Base-by-base conservation (phyloP, 2,888 invertebrate genomes). In the Lymantria dispar region DNA sequence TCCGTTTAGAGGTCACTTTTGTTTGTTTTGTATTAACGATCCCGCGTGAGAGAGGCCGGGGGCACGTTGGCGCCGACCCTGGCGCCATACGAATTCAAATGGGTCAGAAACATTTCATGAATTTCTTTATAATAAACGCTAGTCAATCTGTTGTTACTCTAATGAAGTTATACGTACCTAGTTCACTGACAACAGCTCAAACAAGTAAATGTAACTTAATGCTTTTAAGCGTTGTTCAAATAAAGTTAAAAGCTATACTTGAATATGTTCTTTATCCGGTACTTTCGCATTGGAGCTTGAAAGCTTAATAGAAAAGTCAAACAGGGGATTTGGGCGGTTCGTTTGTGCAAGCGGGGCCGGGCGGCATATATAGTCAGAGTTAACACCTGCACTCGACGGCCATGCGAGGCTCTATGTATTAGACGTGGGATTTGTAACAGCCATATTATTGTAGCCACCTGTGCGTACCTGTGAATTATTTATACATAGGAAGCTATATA, bases 1-100 rank as follows among this genome's bases (percentile, higher is more conserved):
- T 76, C 83, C 83, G 86, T 79, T 86, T 84, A 83, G 83, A 85
- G 89, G 87, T 88, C 87, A 87, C 70, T 91, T 83, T 87, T 91
- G 88, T 91, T 91, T 91, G 89, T 90, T 90, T 91, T 91, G 82
- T 88, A 87, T 79, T 86, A 88, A 87, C 83, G 88, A 87, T 78
- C 80, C 80, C 80, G 82, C 80, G 85, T 80, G 85, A 76, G 84
- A 83, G 83, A 76, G 82, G 79, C 85, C 83, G 83, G 84, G 87
- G 85, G 86, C 87, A 76, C 84, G 88, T 83, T 77, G 89, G 88
- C 88, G 87, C 86, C 85, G 75, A 72, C 64, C 72, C 76, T 83
- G 87, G 88, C 89, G 87, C 89, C 87, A 84, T 75, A 73, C 74
- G 67, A 72, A 76, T 74, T 82, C 75, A 83, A 86, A 87, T 85